Base-by-base conservation (phyloP, 2,797 vertebrate species). In the Rhodeus uyekii region DNA sequence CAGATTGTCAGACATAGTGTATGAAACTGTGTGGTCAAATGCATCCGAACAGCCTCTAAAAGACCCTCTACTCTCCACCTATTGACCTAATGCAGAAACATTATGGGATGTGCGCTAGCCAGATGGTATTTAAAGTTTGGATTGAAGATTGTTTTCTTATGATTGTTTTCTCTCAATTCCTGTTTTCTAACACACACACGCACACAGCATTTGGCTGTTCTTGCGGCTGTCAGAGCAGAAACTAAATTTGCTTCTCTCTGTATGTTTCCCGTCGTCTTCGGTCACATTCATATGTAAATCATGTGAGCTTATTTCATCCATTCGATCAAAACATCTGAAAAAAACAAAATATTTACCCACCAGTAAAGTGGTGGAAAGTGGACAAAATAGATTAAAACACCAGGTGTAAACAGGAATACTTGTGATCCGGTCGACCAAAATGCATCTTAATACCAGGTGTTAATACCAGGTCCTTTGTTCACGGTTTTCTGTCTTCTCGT, bases 401-500 rank as follows among this genome's bases (percentile, higher is more conserved):
- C 22, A 53, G 3, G 22, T n/a, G n/a, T n/a, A n/a, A 53, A 10
- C 22, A 0, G 50, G 22, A 55, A 55, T 55, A 10, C 50, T 53
- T n/a, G 50, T 24, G n/a, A 55, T 24, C n/a, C 19, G 8, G 9
- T n/a, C 50, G 2, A 53, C 27, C 27, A 32, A 61, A 27, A 76
- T 10, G 4, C 53, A 24, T 55, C n/a, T 55, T 55, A 5, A 27
- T 13, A 58, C 53, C n/a, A 14, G 24, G 5, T 27, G 24, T 27
- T 14, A 58, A 14, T 24, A 1, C 22, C 48, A 53, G 76, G 83
- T 44, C 12, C n/a, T 22, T 71, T 76, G 81, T 55, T 55, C 58
- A 78, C 80, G 64, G 50, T 8, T 50, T 61, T 81, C 73, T 22
- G 60, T 73, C 36, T 24, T 63, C 64, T 63, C 8, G 1, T 36